Conservation (phyloP, 2,113 vertebrate genomes). For the Brachionichthys hirsutus region DNA sequence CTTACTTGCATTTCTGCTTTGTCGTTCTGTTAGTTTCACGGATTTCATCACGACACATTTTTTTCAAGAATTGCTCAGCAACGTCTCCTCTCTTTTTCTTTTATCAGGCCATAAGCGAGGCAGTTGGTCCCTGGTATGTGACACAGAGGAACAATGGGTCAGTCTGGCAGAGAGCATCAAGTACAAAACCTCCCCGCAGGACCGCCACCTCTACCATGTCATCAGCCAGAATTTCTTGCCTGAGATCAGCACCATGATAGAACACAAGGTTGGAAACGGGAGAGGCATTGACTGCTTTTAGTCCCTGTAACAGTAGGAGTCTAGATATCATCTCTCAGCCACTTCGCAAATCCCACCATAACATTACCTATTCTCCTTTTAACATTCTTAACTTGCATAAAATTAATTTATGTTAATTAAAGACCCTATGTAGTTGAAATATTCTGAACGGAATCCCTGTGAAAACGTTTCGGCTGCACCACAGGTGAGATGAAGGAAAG, state of each 20-base stretch:
- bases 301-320: neutral
- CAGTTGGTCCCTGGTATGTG: conserved; percentile 92
- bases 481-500: conserved; percentile 12
- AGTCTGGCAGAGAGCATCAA: conserved; percentile 91
- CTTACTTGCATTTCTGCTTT: neutral
- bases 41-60: neutral
- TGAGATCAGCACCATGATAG: conserved; percentile 97
- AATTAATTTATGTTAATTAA: neutral
- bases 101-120: conserved; percentile 73
- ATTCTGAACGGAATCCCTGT: no score
- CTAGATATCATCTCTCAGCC: neutral
- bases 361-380: neutral
- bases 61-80: neutral
- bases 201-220: conserved; percentile 92
- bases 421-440: neutral
- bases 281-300: neutral
- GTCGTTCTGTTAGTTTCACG: neutral
- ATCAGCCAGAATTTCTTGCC: conserved; percentile 97
- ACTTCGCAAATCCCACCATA: neutral
- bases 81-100: neutral
- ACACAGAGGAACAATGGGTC: conserved; percentile 93
- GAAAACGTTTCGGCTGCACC: neutral
- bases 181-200: conserved; percentile 88
- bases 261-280: conserved; percentile 87
- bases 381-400: neutral